Evolutionary conservation across 30 jellyfish, hydroid and myxozoan genomes (phyloP).

Genomic region (Aurelia sp.): DNA sequence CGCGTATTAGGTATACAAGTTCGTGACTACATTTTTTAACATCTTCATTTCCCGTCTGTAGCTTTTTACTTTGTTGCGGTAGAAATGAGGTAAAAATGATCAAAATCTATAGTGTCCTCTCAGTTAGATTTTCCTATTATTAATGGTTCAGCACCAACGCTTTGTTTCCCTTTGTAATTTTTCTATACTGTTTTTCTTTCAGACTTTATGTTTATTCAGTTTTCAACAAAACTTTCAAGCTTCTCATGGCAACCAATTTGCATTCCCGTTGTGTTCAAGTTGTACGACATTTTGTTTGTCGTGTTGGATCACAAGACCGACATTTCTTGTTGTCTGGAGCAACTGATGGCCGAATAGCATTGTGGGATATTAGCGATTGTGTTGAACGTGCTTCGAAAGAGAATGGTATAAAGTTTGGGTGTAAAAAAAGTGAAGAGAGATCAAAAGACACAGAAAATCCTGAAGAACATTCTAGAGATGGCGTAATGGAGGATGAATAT

Average conservation of each 20-base stretch:
- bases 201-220: slow-evolving; percentile 54
- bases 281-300: slow-evolving; percentile 32
- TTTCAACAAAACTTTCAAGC: background rate
- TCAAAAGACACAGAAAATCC: background rate
- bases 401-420: background rate
- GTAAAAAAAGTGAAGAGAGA: background rate
- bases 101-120: too few relatives aligned
- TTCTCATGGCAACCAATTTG: slow-evolving; percentile 41
- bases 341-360: slow-evolving; percentile 85
- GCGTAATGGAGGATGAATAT: background rate
- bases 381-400: background rate
- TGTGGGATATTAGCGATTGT: slow-evolving; percentile 69
- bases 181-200: background rate
- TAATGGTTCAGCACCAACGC: too few relatives aligned
- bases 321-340: slow-evolving; percentile 67
- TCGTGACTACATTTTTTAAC: too few relatives aligned
- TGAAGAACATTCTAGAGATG: background rate
- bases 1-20: too few relatives aligned
- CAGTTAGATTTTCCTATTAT: too few relatives aligned
- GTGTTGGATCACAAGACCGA: slow-evolving; percentile 29
- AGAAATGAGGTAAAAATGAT: too few relatives aligned
- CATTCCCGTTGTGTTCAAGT: slow-evolving; percentile 77
- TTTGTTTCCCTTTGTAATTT: too few relatives aligned
- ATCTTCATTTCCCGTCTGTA: too few relatives aligned
- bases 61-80: too few relatives aligned